phyloP scores from a whole-genome alignment of 2,888 invertebrate genomes.

The Eilema sororculum region DNA sequence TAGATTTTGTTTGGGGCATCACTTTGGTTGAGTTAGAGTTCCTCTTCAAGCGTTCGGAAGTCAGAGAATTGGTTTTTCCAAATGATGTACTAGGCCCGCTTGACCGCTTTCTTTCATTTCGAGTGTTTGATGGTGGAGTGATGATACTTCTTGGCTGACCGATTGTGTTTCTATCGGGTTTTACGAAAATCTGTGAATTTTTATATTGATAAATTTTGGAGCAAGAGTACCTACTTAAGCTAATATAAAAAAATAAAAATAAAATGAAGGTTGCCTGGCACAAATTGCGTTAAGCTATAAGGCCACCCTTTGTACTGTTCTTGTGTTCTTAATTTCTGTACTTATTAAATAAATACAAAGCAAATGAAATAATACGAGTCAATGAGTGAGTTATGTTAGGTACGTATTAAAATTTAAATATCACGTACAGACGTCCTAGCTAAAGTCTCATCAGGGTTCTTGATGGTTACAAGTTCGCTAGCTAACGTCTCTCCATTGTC shows the following conservation, averaged over 20 bases:
- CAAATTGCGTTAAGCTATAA: no score
- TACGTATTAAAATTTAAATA: not conserved
- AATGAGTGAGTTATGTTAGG: not conserved
- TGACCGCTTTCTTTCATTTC: not conserved
- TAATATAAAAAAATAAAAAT: no score
- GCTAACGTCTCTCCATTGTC: not conserved
- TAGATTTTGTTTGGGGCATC: not conserved
- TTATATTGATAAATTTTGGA: not conserved
- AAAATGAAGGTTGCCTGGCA: no score
- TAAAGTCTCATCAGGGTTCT: not conserved
- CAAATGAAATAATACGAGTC: not conserved
- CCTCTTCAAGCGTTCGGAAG: not conserved
- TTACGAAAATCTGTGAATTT: not conserved
- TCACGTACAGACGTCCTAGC: not conserved
- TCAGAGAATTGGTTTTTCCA: not conserved
- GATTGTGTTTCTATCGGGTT: not conserved
- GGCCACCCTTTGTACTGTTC: no score
- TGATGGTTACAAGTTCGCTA: not conserved
- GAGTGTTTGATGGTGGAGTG: not conserved
- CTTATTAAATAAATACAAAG: not conserved
- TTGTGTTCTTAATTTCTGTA: no score
- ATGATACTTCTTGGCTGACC: constrained; percentile 5
- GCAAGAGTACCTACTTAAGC: not conserved
- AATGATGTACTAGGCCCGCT: constrained; percentile 6
- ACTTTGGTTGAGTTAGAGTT: not conserved